Evolutionary conservation across 2,797 vertebrate genomes (phyloP).

Genomic region (Spinus olivaceus): DNA sequence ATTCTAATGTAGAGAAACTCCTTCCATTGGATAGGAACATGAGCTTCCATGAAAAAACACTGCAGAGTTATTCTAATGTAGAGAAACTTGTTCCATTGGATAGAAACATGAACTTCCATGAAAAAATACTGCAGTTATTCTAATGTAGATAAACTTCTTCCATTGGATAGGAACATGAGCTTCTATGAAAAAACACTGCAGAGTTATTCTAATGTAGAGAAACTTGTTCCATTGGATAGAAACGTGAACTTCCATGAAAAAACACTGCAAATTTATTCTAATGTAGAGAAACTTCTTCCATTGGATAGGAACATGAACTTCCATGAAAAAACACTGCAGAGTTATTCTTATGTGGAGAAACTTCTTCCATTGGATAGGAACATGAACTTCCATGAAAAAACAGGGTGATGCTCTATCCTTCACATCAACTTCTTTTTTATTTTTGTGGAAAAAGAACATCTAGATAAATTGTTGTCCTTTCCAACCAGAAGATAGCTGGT

Average conservation of each 20-base stretch:
- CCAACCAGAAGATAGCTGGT: neutral
- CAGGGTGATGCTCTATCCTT: neutral
- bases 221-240: neutral
- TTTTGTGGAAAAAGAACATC: neutral
- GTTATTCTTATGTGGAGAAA: neutral
- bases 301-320: neutral
- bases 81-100: neutral
- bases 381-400: neutral
- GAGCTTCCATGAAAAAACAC: neutral
- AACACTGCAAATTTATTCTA: neutral
- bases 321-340: neutral
- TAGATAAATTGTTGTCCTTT: neutral
- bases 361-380: neutral
- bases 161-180: neutral
- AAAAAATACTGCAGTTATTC: neutral
- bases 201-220: neutral
- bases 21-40: neutral
- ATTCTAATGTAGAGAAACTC: neutral
- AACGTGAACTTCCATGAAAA: neutral
- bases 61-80: neutral
- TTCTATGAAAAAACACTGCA: neutral
- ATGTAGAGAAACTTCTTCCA: neutral
- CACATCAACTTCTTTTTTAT: neutral
- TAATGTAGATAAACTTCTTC: neutral
- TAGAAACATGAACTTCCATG: neutral